Percentiles rank a stretch among this genome's conserved stretches.
Conservation (phyloP, 2,888 invertebrate species). For the Drosophila suboccidentalis region DNA sequence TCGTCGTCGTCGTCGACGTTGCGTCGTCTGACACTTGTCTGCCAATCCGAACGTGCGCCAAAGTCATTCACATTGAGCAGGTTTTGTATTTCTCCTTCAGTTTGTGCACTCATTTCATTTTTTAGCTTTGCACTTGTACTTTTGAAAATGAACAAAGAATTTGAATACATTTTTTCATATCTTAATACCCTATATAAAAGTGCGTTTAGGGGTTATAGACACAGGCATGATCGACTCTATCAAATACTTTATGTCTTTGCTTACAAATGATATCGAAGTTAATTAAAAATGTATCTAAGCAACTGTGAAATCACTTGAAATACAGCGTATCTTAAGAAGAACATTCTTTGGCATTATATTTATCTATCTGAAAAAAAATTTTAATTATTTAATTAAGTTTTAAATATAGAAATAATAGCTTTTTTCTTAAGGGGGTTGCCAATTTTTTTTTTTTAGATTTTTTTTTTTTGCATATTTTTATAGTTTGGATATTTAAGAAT, state of each 20-base stretch:
- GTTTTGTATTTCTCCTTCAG: conserved; percentile 39
- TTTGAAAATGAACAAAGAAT: conserved; percentile 24
- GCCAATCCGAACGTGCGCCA: conserved; percentile 51
- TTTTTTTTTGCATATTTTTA: too few species aligned
- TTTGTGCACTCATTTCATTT: conserved; percentile 9
- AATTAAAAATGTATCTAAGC: background rate
- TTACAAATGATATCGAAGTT: too few species aligned
- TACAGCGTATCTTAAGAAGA: background rate
- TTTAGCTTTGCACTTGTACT: conserved; percentile 17
- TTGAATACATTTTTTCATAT: conserved; percentile 12
- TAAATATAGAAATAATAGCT: too few species aligned
- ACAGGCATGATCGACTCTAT: background rate
- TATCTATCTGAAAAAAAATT: too few species aligned
- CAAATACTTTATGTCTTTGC: too few species aligned
- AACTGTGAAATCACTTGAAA: background rate
- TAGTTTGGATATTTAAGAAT: too few species aligned
- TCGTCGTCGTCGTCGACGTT: conserved; percentile 13
- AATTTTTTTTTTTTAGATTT: too few species aligned
- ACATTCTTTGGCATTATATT: too few species aligned
- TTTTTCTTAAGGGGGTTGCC: background rate
- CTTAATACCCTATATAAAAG: conserved; percentile 1
- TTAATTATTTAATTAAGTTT: too few species aligned
- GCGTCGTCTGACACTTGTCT: conserved; percentile 53
- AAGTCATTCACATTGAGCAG: conserved; percentile 63
- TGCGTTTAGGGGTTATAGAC: background rate